Conservation (phyloP, 2,113 vertebrate genomes). For the Tetraodon nigroviridis region DNA sequence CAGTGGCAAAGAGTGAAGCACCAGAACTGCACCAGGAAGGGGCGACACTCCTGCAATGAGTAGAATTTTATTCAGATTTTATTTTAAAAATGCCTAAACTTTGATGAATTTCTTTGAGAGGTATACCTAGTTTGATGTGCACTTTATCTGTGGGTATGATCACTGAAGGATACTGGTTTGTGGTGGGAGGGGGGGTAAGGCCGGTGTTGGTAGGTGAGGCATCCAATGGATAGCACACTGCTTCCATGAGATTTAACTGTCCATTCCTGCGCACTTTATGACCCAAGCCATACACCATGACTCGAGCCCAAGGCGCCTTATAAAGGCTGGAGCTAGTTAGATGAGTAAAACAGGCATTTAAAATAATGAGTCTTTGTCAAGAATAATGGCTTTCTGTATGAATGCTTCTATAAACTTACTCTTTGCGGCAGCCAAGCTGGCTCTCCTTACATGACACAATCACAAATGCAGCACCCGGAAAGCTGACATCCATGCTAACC, state of each 20-base stretch:
- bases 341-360: neutral
- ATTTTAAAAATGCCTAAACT: neutral
- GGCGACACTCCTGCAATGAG: slow-evolving; percentile 86
- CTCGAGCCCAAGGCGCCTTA: slow-evolving; percentile 93
- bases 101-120: neutral
- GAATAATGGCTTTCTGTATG: neutral
- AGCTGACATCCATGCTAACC: slow-evolving; percentile 96
- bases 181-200: slow-evolving; percentile 90
- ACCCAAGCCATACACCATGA: slow-evolving; percentile 90
- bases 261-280: slow-evolving; percentile 93
- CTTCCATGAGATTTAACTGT: slow-evolving; percentile 93
- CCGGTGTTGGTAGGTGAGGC: slow-evolving; percentile 96
- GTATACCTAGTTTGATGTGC: slow-evolving; percentile 89
- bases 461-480: slow-evolving; percentile 94
- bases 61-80: neutral
- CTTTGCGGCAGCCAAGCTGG: slow-evolving; percentile 92
- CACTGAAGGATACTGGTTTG: slow-evolving; percentile 92
- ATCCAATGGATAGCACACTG: slow-evolving; percentile 89
- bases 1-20: slow-evolving; percentile 90
- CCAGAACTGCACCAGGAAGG: slow-evolving; percentile 88
- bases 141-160: slow-evolving; percentile 94
- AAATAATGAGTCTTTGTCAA: no score
- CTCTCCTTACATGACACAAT: slow-evolving; percentile 95
- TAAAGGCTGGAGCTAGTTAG: slow-evolving; percentile 88
- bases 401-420: slow-evolving; percentile 75